Evolutionary conservation across 2,797 vertebrate genomes (phyloP), one percentile per base, ranked within the genome.

Genomic region (Syncerus caffer): DNA sequence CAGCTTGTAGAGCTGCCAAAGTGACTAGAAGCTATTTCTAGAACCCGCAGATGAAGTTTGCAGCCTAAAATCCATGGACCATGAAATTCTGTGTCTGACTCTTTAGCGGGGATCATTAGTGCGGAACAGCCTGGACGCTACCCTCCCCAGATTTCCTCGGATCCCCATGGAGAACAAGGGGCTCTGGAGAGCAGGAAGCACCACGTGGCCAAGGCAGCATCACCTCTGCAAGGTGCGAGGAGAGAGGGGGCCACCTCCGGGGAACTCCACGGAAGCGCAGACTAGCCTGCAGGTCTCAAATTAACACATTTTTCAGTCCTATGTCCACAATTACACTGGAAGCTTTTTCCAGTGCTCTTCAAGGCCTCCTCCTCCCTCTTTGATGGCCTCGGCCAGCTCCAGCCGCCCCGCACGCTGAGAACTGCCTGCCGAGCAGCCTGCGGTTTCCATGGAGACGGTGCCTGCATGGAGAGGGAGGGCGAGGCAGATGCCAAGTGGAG

Each of bases 361-460:
- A 95, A 97, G 97, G 93, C 97, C 91, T 25, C 38, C 19, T 89
- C 64, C 78, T 86, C 0, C 2, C 74, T 97, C 94, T 93, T 6
- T 92, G 94, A 97, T 79, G 79, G 71, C 91, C 90, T 96, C 78
- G 50, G 95, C 96, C 95, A 96, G 95, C 94, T 90, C 93, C 94
- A 94, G 91, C 91, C 31, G 14, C 90, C 89, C 85, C 8, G 42
- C 85, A 51, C 38, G 95, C 87, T 50, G 78, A 96, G 93, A 74
- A 74, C 97, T 34, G 96, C 96, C 96, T 84, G 89, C 92, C 1
- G 53, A 93, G 97, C 85, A 67, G 92, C 86, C 95, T 50, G n/a
- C 2, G 12, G 98, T 98, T 97, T 60, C 97, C 97, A 98, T 98
- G 97, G 98, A 92, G 93, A 98, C 79, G 0, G 83, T 27, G 91